Conservation (phyloP, 2,888 invertebrate species). For the Agriopis aurantiaria region DNA sequence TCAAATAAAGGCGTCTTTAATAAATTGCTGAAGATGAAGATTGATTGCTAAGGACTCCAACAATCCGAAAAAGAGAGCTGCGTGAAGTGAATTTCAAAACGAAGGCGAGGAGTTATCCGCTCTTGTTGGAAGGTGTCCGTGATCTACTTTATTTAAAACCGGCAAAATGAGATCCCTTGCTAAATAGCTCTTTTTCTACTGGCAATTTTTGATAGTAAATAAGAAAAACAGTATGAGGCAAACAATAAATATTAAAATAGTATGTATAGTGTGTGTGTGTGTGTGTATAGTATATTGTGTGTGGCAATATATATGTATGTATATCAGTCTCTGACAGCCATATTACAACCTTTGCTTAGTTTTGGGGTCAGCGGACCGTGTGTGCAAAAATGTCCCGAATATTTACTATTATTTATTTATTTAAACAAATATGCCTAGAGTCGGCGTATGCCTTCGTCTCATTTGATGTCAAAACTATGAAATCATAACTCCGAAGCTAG, state of each 20-base stretch:
- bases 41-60: conserved; percentile 7
- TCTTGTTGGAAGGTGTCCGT: conserved; percentile 2
- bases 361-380: no score
- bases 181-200: background rate
- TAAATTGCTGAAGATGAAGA: conserved; percentile 11
- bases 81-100: conserved; percentile 12
- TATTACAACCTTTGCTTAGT: no score
- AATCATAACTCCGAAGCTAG: background rate
- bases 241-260: background rate
- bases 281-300: no score
- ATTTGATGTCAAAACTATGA: no score
- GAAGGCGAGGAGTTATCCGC: conserved; percentile 5
- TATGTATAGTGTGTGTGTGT: no score
- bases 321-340: no score
- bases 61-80: conserved; percentile 9
- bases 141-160: background rate
- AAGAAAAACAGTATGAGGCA: background rate
- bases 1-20: background rate
- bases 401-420: no score
- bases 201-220: background rate
- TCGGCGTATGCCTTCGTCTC: no score
- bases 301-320: no score
- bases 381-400: no score
- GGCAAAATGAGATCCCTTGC: background rate
- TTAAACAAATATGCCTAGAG: no score